Evolutionary conservation across 2,888 invertebrate species (phyloP).

Genomic region (Geophilus truncorum): DNA sequence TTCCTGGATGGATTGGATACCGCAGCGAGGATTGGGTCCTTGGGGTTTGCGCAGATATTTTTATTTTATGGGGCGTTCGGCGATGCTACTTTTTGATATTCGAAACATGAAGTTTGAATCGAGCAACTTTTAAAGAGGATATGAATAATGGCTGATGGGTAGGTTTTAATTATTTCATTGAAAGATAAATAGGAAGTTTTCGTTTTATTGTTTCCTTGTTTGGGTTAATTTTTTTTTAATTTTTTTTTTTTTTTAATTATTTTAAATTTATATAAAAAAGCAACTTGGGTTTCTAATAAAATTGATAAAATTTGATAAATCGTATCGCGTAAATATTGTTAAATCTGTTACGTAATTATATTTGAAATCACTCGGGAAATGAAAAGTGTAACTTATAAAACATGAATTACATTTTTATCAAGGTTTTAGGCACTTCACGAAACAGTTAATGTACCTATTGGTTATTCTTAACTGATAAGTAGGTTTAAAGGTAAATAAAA

Average conservation of each 20-base stretch:
- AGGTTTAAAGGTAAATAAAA: neutral
- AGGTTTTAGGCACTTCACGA: no score
- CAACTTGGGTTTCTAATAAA: no score
- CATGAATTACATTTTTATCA: no score
- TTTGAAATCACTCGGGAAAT: no score
- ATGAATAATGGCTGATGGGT: neutral
- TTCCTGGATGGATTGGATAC: neutral
- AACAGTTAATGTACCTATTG: no score
- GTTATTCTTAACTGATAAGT: neutral
- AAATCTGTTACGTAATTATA: no score
- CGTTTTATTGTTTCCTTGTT: neutral
- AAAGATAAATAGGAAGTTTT: neutral
- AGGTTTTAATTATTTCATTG: neutral
- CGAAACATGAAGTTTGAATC: neutral
- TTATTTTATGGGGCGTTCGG: neutral
- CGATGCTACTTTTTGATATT: neutral
- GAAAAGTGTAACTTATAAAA: no score
- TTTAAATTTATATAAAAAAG: neutral
- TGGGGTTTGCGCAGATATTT: neutral
- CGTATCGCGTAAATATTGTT: no score
- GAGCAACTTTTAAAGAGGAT: neutral
- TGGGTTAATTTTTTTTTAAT: neutral
- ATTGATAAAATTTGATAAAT: no score
- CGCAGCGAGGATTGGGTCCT: neutral
- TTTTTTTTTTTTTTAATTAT: neutral